Percentiles rank a stretch among this genome's conserved stretches.
phyloP scores from a whole-genome alignment of 2,888 invertebrate genomes.

The Orthosia cruda region DNA sequence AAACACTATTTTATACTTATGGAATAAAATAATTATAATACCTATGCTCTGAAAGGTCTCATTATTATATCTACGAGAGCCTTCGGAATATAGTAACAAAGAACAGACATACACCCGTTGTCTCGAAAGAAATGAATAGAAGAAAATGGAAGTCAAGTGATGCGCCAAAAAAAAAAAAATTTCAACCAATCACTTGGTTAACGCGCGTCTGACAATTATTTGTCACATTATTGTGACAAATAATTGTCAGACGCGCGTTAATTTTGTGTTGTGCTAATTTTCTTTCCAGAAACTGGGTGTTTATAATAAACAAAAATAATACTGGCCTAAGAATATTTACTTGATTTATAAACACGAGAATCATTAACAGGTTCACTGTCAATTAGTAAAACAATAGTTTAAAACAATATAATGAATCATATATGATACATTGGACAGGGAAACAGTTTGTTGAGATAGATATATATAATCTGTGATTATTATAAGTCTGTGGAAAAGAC shows the following conservation, averaged over 20 bases:
- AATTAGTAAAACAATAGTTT: too few species aligned
- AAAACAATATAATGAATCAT: too few species aligned
- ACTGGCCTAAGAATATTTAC: constrained; percentile 26
- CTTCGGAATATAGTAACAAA: neutral
- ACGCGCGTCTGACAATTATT: neutral
- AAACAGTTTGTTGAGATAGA: too few species aligned
- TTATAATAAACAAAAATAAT: neutral
- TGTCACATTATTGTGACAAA: too few species aligned
- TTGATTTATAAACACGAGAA: constrained; percentile 17
- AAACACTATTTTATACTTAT: neutral
- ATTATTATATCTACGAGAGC: neutral
- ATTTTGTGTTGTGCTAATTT: too few species aligned
- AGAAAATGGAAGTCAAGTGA: neutral
- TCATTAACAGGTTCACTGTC: neutral
- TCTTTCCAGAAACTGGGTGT: neutral
- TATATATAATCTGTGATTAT: too few species aligned
- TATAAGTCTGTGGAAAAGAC: too few species aligned
- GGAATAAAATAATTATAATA: neutral
- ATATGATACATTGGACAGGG: too few species aligned
- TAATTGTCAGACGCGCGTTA: too few species aligned
- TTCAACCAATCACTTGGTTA: neutral
- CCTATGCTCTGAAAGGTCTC: neutral
- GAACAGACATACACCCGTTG: neutral
- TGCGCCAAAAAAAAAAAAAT: neutral
- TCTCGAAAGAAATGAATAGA: neutral